A percentile compares a stretch with the other conserved stretches of the same genome.
Conservation (phyloP, 2,888 invertebrate species). For the Eudasyphora cyanicolor region DNA sequence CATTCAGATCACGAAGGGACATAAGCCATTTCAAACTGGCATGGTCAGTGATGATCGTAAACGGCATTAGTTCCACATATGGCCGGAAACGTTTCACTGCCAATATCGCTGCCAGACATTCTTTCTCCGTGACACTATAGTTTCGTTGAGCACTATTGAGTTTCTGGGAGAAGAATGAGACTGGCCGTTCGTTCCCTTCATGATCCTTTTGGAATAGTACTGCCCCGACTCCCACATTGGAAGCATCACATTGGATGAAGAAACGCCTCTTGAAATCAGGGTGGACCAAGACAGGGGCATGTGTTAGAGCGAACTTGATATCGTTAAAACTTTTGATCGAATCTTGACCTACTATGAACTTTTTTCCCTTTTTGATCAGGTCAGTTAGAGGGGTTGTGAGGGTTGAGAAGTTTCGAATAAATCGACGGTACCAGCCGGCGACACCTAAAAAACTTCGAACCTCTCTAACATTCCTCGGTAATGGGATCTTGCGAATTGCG, state of each 20-base stretch:
- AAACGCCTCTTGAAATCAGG: conserved; percentile 55
- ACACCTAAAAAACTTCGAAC: conserved; percentile 42
- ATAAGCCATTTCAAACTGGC: no score
- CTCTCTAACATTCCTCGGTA: conserved; percentile 24
- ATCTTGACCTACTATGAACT: conserved; percentile 36
- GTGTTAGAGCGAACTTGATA: conserved; percentile 41
- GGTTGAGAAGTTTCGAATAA: conserved; percentile 1
- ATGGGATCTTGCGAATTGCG: conserved; percentile 39
- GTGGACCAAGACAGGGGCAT: conserved; percentile 49
- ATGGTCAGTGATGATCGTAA: no score
- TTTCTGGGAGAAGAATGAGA: conserved; percentile 53
- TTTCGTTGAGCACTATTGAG: conserved; percentile 53
- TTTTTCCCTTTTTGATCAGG: conserved; percentile 18
- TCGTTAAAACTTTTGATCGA: conserved; percentile 37
- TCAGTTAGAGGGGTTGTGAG: conserved; percentile 36
- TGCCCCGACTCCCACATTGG: no score
- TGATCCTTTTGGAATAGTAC: conserved; percentile 63
- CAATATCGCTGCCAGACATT: no score
- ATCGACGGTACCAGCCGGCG: conserved; percentile 54
- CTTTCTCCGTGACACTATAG: no score
- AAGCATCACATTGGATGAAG: no score
- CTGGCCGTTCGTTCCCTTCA: conserved; percentile 33
- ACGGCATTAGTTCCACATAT: no score
- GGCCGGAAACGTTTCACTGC: no score
- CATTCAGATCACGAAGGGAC: no score